These are phyloP conservation scores for Chromobotia macracanthus DNA, from an alignment of 2,797 vertebrate species.

Conservation along the genomic window DNA sequence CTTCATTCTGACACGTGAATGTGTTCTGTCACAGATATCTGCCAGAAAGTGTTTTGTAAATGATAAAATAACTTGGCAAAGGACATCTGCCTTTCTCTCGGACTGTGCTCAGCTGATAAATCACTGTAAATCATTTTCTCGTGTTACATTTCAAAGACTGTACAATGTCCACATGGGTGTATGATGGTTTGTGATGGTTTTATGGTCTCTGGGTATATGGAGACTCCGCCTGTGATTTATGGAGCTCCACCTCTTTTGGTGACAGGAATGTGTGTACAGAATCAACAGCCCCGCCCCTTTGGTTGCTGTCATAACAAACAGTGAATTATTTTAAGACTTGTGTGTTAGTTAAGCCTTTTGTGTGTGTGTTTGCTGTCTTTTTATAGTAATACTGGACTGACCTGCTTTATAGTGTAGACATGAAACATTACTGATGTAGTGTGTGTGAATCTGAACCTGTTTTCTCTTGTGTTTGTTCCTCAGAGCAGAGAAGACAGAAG, in stretches of 20 bases:
- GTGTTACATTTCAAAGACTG: too few species aligned
- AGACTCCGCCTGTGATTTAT: slow-evolving; percentile 11
- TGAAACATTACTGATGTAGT: slow-evolving; percentile 1
- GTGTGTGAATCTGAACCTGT: slow-evolving; percentile 42
- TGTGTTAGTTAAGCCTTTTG: neutral
- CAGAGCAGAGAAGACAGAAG: slow-evolving; percentile 96
- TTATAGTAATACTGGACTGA: slow-evolving; percentile 4
- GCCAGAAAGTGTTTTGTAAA: neutral
- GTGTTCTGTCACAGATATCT: neutral
- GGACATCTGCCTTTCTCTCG: too few species aligned
- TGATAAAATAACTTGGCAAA: too few species aligned
- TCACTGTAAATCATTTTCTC: too few species aligned
- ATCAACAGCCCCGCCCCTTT: slow-evolving; percentile 47
- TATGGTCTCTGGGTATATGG: slow-evolving; percentile 17
- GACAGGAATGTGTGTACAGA: slow-evolving; percentile 42
- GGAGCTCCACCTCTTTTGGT: neutral
- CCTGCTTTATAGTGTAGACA: slow-evolving; percentile 1
- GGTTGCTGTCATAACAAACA: slow-evolving; percentile 78
- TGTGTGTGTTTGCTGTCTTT: neutral
- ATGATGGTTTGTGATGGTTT: neutral
- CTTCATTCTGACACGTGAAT: slow-evolving; percentile 20
- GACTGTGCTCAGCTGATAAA: too few species aligned
- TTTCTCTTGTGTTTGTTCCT: slow-evolving; percentile 54
- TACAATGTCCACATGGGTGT: neutral
- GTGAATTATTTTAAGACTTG: slow-evolving; percentile 56